Evolutionary conservation across 2,888 invertebrate species (phyloP), one percentile per base, ranked within the genome.

Genomic region (Lycophotia porphyrea): DNA sequence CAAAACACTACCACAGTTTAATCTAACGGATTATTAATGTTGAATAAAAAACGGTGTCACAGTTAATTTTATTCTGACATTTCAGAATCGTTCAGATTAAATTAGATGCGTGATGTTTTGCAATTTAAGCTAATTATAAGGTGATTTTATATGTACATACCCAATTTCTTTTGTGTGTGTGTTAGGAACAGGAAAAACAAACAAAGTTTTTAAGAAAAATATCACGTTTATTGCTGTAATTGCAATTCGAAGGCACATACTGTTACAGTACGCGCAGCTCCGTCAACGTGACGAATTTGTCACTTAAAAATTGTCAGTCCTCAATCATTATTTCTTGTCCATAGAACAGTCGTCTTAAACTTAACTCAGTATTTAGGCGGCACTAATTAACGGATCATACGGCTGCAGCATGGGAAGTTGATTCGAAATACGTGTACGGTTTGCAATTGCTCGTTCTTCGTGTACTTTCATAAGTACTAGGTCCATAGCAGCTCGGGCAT

Each of bases 401-500:
- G 96, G 96, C 89, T 95, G 95, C 77, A 95, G 89, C 81, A 94
- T 90, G 44, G 93, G 90, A 52, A 93, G 87, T 86, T 93, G 94
- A 78, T 90, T 90, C 76, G 90, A 81, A 55, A 90, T 81, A 78
- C 92, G 93, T 49, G 85, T 74, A 71, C 93, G 93, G 80, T 87
- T 58, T 42, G 77, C 64, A 8, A 15, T 42, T 34, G 92, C 92
- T 76, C 93, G 92, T 81, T 95, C 94, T 76, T 93, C 89, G 77
- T 94, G 91, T 39, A 99, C 96, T 92, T 98, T 98, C 95, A 97
- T 97, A 74, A 99, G 96, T 97, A 99, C 98, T 69, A 99, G 96
- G 90, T 99, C 98, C 96, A 99, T 97, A 86, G 98, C 98, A 21
- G 98, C 98, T 55, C 97, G 97, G 1, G 99, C 99, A 93, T 99